Percentiles rank a stretch among this genome's conserved stretches.
Conservation (phyloP, 1,140 invertebrate genomes). For the Lucilia sericata region DNA sequence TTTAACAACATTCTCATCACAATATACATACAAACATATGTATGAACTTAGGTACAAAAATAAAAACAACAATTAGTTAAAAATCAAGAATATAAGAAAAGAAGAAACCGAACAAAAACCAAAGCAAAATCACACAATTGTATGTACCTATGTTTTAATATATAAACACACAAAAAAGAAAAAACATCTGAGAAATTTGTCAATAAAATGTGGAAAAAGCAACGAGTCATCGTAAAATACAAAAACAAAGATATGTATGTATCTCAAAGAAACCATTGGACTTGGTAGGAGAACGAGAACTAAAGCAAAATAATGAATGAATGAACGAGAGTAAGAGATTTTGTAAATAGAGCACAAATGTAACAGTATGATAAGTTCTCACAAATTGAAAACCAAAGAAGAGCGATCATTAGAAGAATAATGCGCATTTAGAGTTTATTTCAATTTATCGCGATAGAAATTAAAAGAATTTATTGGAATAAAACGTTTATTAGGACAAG, state of each 20-base stretch:
- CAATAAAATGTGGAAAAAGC: not conserved
- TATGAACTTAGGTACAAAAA: no score
- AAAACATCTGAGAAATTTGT: not conserved
- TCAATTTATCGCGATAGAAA: no score
- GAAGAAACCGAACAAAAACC: not conserved
- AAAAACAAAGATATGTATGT: not conserved
- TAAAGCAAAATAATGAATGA: not conserved
- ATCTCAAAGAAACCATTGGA: not conserved
- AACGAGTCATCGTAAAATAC: not conserved
- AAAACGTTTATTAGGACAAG: no score
- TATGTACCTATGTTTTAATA: not conserved
- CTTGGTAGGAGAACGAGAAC: not conserved
- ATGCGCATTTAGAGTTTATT: no score
- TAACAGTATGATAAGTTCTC: not conserved
- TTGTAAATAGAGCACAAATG: not conserved
- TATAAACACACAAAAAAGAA: not conserved
- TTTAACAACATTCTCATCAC: slow-evolving; percentile 9
- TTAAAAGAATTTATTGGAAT: no score
- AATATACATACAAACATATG: not conserved
- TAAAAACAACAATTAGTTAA: not conserved
- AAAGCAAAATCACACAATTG: not conserved
- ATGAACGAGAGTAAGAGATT: not conserved
- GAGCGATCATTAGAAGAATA: no score
- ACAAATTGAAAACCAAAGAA: not conserved
- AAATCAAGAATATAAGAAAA: not conserved